Base-by-base conservation (phyloP, 2,888 invertebrate genomes). In the Syrista parreyssii region DNA sequence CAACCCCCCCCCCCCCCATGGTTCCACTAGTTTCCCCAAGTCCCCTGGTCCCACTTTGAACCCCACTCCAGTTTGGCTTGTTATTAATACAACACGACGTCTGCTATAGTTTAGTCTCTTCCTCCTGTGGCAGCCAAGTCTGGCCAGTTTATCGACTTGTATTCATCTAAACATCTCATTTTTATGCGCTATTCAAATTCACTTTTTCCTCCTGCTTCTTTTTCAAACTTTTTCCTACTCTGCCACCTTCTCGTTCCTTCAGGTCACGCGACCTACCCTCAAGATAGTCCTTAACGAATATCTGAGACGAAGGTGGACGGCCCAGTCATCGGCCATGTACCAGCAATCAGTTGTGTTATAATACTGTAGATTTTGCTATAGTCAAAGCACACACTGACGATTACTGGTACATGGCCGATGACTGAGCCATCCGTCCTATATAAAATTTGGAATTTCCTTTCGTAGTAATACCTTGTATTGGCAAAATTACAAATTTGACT, bases 81-180 rank as follows among this genome's bases (percentile, higher is more conserved):
- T 40, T 55, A 55, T 55, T 55, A 55, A 55, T 55, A 55, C 55
- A 55, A 55, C 55, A 23, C 23, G 55, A 55, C 55, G 55, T 55
- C 55, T 23, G 55, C 55, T 55, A 55, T 55, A 55, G 55, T 55
- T 23, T 23, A 23, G 55, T 55, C 23, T 55, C 71, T 33, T 33
- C 31, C 71, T 71, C 71, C 71, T 23, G 71, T 31, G 32, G 71
- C 83, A 83, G 81, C 79, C 79, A 77, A 77, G 75, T 80, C 81
- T 81, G 76, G 76, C 77, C 75, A 83, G 82, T 83, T 84, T 89
- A 90, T 90, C 90, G 86, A 79, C 86, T 87, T 87, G 89, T 89
- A 89, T 89, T 88, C 89, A 89, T 90, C 89, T 89, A 88, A 89
- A 90, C 89, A 88, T 89, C 89, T 89, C 89, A 89, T 89, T 90